Percentiles rank a stretch among this genome's conserved stretches.
Evolutionary conservation across 1,140 invertebrate species (phyloP).

Genomic region (Diabrotica undecimpunctata): DNA sequence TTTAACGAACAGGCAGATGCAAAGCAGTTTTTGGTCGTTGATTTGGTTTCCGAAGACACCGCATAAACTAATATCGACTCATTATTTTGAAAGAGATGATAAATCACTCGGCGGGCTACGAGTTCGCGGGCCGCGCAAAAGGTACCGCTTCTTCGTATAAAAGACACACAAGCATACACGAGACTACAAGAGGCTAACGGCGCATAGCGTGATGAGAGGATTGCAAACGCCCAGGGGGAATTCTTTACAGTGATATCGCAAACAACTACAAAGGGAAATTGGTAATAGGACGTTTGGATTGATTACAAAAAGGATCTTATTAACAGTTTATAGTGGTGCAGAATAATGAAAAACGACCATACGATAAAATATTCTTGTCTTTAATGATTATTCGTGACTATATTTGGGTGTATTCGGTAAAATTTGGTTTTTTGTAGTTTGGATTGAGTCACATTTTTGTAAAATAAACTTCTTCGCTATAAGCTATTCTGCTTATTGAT

Average conservation of each 20-base stretch:
- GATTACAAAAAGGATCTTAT: too few relatives aligned
- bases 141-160: slow-evolving; percentile 10
- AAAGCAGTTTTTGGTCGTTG: slow-evolving; percentile 5
- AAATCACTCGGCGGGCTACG: slow-evolving; percentile 12
- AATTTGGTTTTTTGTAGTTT: too few relatives aligned
- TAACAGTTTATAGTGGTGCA: too few relatives aligned
- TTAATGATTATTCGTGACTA: too few relatives aligned
- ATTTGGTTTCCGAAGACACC: neutral
- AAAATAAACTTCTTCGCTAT: too few relatives aligned
- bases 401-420: too few relatives aligned
- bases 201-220: neutral
- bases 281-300: neutral
- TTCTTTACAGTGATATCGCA: neutral
- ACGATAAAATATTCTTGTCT: too few relatives aligned
- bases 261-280: neutral
- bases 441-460: too few relatives aligned
- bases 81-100: slow-evolving; percentile 11
- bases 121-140: slow-evolving; percentile 7
- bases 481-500: too few relatives aligned
- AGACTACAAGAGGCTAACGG: neutral
- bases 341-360: too few relatives aligned
- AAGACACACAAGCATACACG: neutral
- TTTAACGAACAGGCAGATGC: slow-evolving; percentile 9
- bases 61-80: slow-evolving; percentile 14
- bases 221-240: neutral